phyloP scores from a whole-genome alignment of 2,113 vertebrate species.

The Myrmophylax atrothorax region DNA sequence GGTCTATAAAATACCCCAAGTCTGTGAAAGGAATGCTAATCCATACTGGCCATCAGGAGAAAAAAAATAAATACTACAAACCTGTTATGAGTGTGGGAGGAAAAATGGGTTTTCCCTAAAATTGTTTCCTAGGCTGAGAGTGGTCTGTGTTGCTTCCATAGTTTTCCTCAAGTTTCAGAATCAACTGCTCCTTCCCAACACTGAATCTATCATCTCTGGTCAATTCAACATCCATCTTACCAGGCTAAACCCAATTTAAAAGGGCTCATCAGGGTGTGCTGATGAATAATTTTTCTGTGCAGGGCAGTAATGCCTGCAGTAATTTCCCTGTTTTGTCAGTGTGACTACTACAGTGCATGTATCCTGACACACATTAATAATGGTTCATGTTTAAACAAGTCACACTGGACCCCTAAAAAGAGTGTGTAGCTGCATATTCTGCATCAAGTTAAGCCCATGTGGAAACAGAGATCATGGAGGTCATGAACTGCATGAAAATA shows the following conservation, averaged over 20 bases:
- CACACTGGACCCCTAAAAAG: not conserved
- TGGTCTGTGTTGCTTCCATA: not conserved
- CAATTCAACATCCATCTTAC: not conserved
- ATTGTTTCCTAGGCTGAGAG: not conserved
- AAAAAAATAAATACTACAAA: not conserved
- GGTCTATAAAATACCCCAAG: not conserved
- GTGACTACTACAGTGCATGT: not conserved
- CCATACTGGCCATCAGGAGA: not conserved
- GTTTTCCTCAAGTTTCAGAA: not conserved
- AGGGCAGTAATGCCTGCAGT: not conserved
- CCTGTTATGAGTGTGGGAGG: not conserved
- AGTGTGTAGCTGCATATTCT: not conserved
- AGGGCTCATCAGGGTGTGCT: not conserved
- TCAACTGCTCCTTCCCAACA: not conserved
- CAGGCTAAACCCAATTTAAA: not conserved
- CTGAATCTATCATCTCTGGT: not conserved
- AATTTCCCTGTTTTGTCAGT: not conserved
- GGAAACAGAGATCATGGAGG: not conserved
- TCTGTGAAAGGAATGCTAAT: not conserved
- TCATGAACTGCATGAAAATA: not conserved
- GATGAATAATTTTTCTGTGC: not conserved
- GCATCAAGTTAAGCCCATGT: not conserved
- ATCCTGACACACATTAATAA: not conserved
- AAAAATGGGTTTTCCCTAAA: not conserved
- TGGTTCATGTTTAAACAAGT: not conserved